These are phyloP conservation scores for Ciconia stormi DNA, from an alignment of 2,113 vertebrate genomes.

Conservation along the genomic window DNA sequence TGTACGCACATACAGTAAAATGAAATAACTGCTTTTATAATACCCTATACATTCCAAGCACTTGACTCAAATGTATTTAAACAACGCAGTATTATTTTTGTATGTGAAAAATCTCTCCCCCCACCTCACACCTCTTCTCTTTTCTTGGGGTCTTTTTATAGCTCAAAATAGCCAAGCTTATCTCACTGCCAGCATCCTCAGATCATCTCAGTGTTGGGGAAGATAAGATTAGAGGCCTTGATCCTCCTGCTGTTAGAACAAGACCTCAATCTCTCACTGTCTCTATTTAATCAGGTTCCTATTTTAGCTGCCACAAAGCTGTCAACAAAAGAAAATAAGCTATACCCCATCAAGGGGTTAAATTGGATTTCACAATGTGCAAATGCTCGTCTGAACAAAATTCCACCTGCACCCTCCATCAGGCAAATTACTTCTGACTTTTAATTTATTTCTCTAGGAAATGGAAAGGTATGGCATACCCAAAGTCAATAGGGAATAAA, in stretches of 20 bases:
- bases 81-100: not conserved
- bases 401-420: conserved; percentile 91
- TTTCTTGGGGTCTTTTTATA: conserved; percentile 23
- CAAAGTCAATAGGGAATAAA: conserved; percentile 94
- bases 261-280: conserved; percentile 99
- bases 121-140: not conserved
- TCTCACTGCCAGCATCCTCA: conserved; percentile 65
- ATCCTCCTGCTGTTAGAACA: conserved; percentile 93
- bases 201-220: conserved; percentile 77
- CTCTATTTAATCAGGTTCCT: conserved; percentile 97
- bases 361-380: conserved; percentile 89
- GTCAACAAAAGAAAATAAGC: conserved; percentile 96
- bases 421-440: conserved; percentile 99
- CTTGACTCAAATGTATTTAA: conserved; percentile 47
- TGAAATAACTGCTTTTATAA: not conserved
- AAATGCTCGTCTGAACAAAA: conserved; percentile 81
- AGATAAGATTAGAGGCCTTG: conserved; percentile 94
- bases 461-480: conserved; percentile 96
- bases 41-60: not conserved
- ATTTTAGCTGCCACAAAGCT: conserved; percentile 92
- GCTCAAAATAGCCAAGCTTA: conserved; percentile 69
- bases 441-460: conserved; percentile 99
- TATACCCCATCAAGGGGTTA: conserved; percentile 84
- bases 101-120: not conserved
- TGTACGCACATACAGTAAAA: not conserved